Conservation (phyloP, 2,113 vertebrate genomes). For the Jacana jacana region DNA sequence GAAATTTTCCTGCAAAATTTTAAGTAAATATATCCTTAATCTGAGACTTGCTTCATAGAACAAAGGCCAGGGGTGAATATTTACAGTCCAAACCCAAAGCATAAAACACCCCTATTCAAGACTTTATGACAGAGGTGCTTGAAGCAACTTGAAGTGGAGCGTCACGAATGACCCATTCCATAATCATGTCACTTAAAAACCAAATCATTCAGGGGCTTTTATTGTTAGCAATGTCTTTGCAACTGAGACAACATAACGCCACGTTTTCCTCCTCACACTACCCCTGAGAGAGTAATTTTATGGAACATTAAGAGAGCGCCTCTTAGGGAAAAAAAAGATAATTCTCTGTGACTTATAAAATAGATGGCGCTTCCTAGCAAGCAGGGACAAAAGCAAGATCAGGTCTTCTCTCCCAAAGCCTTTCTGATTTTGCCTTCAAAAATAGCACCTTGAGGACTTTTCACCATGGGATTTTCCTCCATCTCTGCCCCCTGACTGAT, state of each 20-base stretch:
- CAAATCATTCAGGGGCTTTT: slow-evolving; percentile 36
- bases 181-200: slow-evolving; percentile 28
- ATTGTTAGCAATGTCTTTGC: neutral
- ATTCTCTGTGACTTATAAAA: neutral
- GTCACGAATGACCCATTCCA: neutral
- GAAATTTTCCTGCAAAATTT: slow-evolving; percentile 18
- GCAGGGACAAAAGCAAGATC: neutral
- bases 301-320: slow-evolving; percentile 38
- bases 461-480: neutral
- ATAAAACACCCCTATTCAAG: neutral
- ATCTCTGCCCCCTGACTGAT: neutral
- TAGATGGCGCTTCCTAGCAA: neutral
- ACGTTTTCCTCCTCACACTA: neutral
- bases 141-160: neutral
- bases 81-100: neutral
- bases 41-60: neutral
- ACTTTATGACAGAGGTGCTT: neutral
- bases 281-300: slow-evolving; percentile 59
- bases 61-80: slow-evolving; percentile 35
- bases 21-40: slow-evolving; percentile 49
- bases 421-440: neutral
- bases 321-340: neutral
- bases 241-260: slow-evolving; percentile 34
- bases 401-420: neutral
- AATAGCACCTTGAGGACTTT: neutral